phyloP scores from a whole-genome alignment of 2,888 invertebrate genomes.

The Gordius sp. region DNA sequence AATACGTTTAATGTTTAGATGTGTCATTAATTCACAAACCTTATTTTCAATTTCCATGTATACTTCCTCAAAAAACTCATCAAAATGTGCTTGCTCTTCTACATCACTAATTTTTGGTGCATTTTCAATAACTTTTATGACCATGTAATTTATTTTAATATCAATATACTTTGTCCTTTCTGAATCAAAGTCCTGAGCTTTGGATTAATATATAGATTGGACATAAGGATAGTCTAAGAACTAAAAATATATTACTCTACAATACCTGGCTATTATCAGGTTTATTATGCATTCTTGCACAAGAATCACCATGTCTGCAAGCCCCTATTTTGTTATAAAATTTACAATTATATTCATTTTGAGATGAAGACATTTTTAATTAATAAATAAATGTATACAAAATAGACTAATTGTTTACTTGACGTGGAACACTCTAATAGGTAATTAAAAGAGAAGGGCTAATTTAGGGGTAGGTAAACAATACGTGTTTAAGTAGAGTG shows the following conservation, averaged over 20 bases:
- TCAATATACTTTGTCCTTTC: not conserved
- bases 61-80: conserved; percentile 96
- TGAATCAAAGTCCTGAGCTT: conserved; percentile 32
- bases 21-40: no score
- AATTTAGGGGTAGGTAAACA: no score
- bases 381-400: no score
- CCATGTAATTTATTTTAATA: not conserved
- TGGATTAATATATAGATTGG: conserved; percentile 91
- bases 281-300: conserved; percentile 91
- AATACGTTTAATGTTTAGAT: no score
- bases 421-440: no score
- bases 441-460: no score
- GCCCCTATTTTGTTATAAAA: conserved; percentile 99
- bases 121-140: conserved; percentile 5
- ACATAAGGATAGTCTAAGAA: conserved; percentile 55
- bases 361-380: no score
- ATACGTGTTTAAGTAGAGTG: no score
- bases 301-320: conserved; percentile 89
- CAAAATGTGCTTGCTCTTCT: conserved; percentile 62
- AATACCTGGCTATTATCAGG: conserved; percentile 68
- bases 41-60: conserved; percentile 95
- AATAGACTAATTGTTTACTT: no score
- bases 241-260: not conserved
- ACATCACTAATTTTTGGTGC: conserved; percentile 10
- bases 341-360: no score